phyloP scores from a whole-genome alignment of 2,888 invertebrate species.

The Pemphredon lugubris region DNA sequence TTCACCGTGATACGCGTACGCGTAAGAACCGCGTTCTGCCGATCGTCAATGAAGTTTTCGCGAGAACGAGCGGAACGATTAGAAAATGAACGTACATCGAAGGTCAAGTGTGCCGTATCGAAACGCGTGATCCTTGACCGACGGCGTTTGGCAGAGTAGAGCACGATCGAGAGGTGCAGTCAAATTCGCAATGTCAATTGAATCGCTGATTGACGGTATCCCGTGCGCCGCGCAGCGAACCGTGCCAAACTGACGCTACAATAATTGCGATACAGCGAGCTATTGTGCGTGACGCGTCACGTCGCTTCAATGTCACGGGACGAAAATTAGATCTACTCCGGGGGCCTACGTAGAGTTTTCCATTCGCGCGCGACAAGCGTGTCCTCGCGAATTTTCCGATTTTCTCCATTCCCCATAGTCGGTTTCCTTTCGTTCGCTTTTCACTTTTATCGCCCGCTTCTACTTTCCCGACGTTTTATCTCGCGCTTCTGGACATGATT shows the following conservation, averaged over 20 bases:
- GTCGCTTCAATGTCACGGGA: slow-evolving; percentile 21
- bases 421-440: too few species aligned
- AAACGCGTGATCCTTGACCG: slow-evolving; percentile 30
- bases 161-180: slow-evolving; percentile 43
- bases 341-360: background rate
- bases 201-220: slow-evolving; percentile 66
- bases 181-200: slow-evolving; percentile 66
- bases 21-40: too few species aligned
- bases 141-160: slow-evolving; percentile 11
- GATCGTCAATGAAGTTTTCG: too few species aligned
- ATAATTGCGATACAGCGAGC: slow-evolving; percentile 22
- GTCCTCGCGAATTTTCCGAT: too few species aligned
- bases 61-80: background rate
- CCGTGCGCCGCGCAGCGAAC: slow-evolving; percentile 40
- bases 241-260: slow-evolving; percentile 46
- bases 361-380: background rate
- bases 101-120: slow-evolving; percentile 28
- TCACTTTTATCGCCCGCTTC: too few species aligned
- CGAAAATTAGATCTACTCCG: background rate
- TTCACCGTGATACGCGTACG: too few species aligned
- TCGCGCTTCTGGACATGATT: too few species aligned
- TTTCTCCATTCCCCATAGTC: too few species aligned
- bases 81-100: slow-evolving; percentile 5
- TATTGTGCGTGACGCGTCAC: background rate
- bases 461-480: too few species aligned